Percentiles rank a stretch among this genome's conserved stretches.
Evolutionary conservation across 2,888 invertebrate species (phyloP).

Genomic region (Gastracanthus pulcherrimus): DNA sequence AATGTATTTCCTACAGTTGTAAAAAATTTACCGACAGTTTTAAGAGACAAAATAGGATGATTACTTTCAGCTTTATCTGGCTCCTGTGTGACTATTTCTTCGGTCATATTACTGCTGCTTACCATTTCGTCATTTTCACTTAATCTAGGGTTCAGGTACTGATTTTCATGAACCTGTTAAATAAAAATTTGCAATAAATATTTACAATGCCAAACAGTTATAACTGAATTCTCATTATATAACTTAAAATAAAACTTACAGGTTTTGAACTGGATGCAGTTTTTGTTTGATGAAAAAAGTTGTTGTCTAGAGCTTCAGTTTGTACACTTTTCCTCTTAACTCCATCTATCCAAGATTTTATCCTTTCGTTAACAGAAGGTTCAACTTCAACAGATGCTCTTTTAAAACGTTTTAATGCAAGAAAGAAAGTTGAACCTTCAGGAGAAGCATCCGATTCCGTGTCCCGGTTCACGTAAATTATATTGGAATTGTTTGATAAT

Average conservation of each 20-base stretch:
- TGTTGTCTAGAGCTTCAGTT: constrained; percentile 5
- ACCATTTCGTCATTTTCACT: constrained; percentile 2
- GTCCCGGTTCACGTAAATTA: constrained; percentile 62
- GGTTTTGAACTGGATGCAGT: not conserved
- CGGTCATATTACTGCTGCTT: not conserved
- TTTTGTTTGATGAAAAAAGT: constrained; percentile 52
- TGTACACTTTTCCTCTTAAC: constrained; percentile 21
- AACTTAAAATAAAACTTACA: constrained; percentile 9
- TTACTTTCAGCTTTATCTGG: constrained; percentile 12
- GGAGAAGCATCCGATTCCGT: constrained; percentile 52
- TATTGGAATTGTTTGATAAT: constrained; percentile 56
- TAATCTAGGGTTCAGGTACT: not conserved
- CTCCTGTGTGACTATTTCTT: not conserved
- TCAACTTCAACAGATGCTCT: constrained; percentile 30
- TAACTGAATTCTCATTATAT: too few relatives aligned
- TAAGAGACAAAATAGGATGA: constrained; percentile 42
- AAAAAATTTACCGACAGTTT: constrained; percentile 44
- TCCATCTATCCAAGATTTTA: constrained; percentile 53
- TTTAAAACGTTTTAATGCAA: constrained; percentile 54
- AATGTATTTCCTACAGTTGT: constrained; percentile 40
- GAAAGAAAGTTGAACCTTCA: constrained; percentile 48
- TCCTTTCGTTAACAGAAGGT: constrained; percentile 38
- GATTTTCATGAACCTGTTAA: constrained; percentile 9
- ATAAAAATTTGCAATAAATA: not conserved
- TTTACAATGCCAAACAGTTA: too few relatives aligned